Conservation (phyloP, 2,888 invertebrate species). For the Lochmaea capreae region DNA sequence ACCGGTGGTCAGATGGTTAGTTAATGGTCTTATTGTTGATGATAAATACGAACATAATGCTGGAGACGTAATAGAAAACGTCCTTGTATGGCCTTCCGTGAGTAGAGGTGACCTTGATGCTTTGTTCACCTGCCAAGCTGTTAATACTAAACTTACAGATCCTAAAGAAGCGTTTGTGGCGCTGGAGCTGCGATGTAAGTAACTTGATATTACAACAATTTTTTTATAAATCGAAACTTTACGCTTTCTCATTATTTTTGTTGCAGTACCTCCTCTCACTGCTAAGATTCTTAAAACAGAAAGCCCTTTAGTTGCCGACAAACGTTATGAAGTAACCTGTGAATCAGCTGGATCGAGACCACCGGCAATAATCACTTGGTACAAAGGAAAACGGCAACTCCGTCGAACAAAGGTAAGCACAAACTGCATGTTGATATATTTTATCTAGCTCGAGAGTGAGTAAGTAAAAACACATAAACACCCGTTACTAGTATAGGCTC, state of each 20-base stretch:
- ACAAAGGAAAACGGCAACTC: slow-evolving; percentile 86
- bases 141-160: slow-evolving; percentile 85
- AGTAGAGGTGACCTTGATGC: slow-evolving; percentile 85
- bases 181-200: slow-evolving; percentile 84
- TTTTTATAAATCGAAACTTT: no score
- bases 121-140: slow-evolving; percentile 88
- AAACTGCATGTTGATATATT: no score
- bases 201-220: slow-evolving; percentile 8
- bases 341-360: slow-evolving; percentile 88
- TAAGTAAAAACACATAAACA: no score
- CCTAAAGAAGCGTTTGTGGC: slow-evolving; percentile 81
- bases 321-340: slow-evolving; percentile 85
- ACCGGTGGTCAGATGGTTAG: slow-evolving; percentile 82
- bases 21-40: slow-evolving; percentile 83
- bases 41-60: slow-evolving; percentile 87
- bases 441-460: no score
- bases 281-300: slow-evolving; percentile 80
- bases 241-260: no score
- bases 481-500: no score
- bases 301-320: slow-evolving; percentile 82
- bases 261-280: slow-evolving; percentile 83
- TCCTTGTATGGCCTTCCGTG: slow-evolving; percentile 79
- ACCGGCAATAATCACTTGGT: slow-evolving; percentile 89
- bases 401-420: slow-evolving; percentile 79
- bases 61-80: slow-evolving; percentile 88